Evolutionary conservation across 2,888 invertebrate genomes (phyloP), one percentile per base, ranked within the genome.

Genomic region (Agonopterix alstromeriana): DNA sequence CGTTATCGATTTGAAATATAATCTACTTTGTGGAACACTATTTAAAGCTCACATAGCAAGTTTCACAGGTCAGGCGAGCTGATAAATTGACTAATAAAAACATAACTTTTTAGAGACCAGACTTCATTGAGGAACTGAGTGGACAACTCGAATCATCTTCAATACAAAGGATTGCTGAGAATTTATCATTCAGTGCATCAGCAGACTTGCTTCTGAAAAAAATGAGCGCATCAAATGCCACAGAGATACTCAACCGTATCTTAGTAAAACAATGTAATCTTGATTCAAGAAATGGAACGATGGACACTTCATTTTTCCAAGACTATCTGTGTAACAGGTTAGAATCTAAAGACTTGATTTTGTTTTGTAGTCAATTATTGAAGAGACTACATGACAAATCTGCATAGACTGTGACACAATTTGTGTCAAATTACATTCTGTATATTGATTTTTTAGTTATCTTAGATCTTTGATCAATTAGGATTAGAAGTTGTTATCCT

Each of bases 281-380:
- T 49, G 56, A 50, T 36, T 42, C 51, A 9, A 36, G 55, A 14
- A 51, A 54, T 10, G 54, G 61, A 17, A 55, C 67, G 2, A 66
- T 71, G 52, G 27, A 27, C 7, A 27, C 27, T 5, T 27, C 27
- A 27, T 27, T 27, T 27, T 48, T 85, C 45, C 63, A 61, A 56
- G 65, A 80, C 46, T 73, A 67, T 55, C 54, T 85, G 10, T 62
- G 56, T 52, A 57, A 74, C 11, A 78, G 61, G 48, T 82, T 77
- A 58, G 66, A 65, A 35, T 52, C 61, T 35, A 76, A 63, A 57
- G 73, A 79, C 48, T 68, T 84, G 46, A 63, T 78, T 46, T 53
- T 75, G 49, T 71, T 82, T 46, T 81, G 84, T 65, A 77, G 73
- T 62, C 57, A 77, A 8, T 49, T 85, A 45, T 60, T 85, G 45